phyloP scores from a whole-genome alignment of 2,888 invertebrate species.

The Zelleria hepariella region DNA sequence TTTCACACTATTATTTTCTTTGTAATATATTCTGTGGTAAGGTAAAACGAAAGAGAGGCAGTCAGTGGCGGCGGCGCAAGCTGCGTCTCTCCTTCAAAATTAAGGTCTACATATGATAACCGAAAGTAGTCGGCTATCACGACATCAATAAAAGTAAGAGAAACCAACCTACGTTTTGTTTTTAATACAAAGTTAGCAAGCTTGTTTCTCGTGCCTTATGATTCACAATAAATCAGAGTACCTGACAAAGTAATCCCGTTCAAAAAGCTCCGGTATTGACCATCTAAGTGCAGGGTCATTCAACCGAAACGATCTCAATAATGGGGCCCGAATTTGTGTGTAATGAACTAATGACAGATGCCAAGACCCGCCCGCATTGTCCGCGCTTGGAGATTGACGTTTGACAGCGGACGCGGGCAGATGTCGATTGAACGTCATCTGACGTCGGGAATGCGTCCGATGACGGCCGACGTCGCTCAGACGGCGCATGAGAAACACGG shows the following conservation, averaged over 20 bases:
- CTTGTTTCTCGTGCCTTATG: no score
- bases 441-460: background rate
- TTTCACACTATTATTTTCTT: no score
- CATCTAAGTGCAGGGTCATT: background rate
- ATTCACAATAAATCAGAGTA: no score
- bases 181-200: no score
- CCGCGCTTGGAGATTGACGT: slow-evolving; percentile 27
- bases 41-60: no score
- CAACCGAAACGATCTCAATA: background rate
- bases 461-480: background rate
- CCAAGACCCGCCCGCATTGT: slow-evolving; percentile 26
- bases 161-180: no score
- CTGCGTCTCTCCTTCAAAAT: no score
- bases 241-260: background rate
- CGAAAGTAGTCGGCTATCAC: no score
- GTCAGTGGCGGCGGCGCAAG: no score
- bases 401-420: slow-evolving; percentile 29
- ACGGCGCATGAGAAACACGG: background rate
- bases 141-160: no score
- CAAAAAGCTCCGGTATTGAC: background rate
- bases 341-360: slow-evolving; percentile 14
- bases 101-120: no score
- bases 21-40: no score
- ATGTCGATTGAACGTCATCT: slow-evolving; percentile 42
- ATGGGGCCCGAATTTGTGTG: slow-evolving; percentile 9